Base-by-base conservation (phyloP, 1,140 invertebrate genomes). In the Drosophila leontia region DNA sequence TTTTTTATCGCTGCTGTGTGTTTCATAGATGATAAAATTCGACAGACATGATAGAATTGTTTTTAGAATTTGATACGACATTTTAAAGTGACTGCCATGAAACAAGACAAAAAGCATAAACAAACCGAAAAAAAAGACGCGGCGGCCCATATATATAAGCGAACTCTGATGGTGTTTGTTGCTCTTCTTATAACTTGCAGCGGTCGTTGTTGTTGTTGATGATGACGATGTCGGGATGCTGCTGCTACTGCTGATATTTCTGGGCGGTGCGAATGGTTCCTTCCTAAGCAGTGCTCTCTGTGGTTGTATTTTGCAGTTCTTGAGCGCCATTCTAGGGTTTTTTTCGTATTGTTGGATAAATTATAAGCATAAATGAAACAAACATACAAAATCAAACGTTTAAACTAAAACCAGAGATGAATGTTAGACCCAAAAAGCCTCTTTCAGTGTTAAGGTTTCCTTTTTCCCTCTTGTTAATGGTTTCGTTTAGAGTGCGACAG, bases 231-330 rank as follows among this genome's bases (percentile, higher is more conserved):
- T 48, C 58, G 47, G 67, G 47, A 37, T 82, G 60, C 47, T 45
- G 62, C 61, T 82, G 56, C 39, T 69, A 59, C 48, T 74, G 70
- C 64, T 80, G 23, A 37, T 53, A 69, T 51, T 70, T 44, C 17
- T 34, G 61, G 55, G 26, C 55, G 59, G 42, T 72, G 91, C 76
- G 78, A 80, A 63, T 53, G 34, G 63, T 58, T 72, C 76, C 83
- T 74, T 58, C 63, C 53, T 92, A 93, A 78, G 92, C 92, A 67
- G 81, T 84, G 75, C 92, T 93, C 81, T 93, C 92, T 61, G 92
- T 92, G 80, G 92, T 93, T 57, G 92, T 93, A 87, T 93, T 93
- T 74, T 92, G 92, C 68, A 93, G 82, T 71, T 92, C 92, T 65
- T 93, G 92, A 63, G 84, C 91, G 87, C 79, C 92, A 50, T 92